Conservation (phyloP, 2,797 vertebrate species). For the Setipinna tenuifilis region DNA sequence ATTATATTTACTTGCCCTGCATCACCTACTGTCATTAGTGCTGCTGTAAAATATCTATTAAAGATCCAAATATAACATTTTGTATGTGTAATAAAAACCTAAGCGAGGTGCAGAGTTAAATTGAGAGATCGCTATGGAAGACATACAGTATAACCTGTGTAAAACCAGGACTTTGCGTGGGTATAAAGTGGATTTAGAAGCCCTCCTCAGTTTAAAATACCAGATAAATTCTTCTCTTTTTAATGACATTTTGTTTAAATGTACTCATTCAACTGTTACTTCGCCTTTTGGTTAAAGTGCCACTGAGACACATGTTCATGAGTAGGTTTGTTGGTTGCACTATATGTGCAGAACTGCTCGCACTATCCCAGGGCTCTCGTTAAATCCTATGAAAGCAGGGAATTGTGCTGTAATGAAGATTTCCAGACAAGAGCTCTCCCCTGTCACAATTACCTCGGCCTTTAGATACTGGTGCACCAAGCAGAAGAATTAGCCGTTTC, state of each 20-base stretch:
- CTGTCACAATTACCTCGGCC: not conserved
- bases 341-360: not conserved
- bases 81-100: too few relatives aligned
- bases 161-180: not conserved
- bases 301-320: not conserved
- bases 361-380: slow-evolving; percentile 9
- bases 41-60: not conserved
- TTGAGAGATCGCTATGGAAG: not conserved
- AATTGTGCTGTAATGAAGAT: slow-evolving; percentile 23
- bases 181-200: too few relatives aligned
- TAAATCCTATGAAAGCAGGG: slow-evolving; percentile 7
- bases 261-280: not conserved
- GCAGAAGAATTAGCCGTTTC: slow-evolving; percentile 17
- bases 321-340: not conserved
- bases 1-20: not conserved
- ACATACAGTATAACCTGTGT: not conserved
- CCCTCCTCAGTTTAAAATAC: too few relatives aligned
- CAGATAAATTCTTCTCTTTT: not conserved
- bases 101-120: not conserved
- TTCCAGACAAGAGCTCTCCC: slow-evolving; percentile 8
- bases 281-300: not conserved
- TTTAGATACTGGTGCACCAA: slow-evolving; percentile 23
- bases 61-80: not conserved
- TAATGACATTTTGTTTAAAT: not conserved
- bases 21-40: not conserved